Base-by-base conservation (phyloP, 1,140 invertebrate species). In the Meteorus sp. region DNA sequence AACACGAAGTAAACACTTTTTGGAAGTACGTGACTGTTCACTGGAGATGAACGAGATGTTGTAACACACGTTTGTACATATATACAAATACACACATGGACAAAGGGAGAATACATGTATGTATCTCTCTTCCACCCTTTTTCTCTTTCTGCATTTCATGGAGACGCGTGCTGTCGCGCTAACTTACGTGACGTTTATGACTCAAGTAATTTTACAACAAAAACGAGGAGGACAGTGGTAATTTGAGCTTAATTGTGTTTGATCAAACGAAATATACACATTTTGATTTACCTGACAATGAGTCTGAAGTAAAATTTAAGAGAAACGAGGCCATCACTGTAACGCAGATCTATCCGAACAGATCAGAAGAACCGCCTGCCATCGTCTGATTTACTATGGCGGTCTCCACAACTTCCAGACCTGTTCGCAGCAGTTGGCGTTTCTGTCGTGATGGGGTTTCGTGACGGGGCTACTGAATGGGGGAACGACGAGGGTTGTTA, bases 291-390 rank as follows among this genome's bases (percentile, higher is more conserved):
- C n/a, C n/a, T n/a, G n/a, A n/a, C n/a, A n/a, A n/a, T n/a, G n/a
- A n/a, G n/a, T n/a, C n/a, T n/a, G n/a, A n/a, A n/a, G n/a, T 44
- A 20, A 44, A 44, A 44, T 44, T 8, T 17, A 25, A 41, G 8
- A 20, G 23, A 17, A 17, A 25, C n/a, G 54, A 11, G 27, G 48
- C 25, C 23, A 29, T 17, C 9, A 35, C 7, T 25, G 45, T 39
- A 61, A 48, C 59, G 60, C 52, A 55, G 65, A 53, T 31, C 37
- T 53, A 44, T 58, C 62, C 65, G 70, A 64, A 70, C 70, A 75
- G 77, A 79, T 79, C 75, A 78, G 74, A 78, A 77, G 74, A 75
- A 79, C 75, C 76, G 77, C 75, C 75, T 75, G 76, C 71, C 71
- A 78, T 69, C 72, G 72, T 72, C 76, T 79, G 77, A 78, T 79